Conservation (phyloP, 2,888 invertebrate species). For the Herminia tarsipennalis region DNA sequence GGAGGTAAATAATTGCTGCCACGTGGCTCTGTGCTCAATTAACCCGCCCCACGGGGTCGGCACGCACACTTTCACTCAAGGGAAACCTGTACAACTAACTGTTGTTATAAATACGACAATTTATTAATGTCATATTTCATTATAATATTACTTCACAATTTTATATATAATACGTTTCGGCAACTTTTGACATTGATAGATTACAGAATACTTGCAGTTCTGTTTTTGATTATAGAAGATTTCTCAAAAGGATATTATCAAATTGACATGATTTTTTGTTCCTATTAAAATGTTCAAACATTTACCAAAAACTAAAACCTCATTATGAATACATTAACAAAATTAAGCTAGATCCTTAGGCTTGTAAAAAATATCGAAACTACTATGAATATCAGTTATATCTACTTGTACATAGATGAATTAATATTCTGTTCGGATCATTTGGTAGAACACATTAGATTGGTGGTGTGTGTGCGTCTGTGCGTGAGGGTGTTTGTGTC, state of each 20-base stretch:
- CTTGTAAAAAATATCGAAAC: background rate
- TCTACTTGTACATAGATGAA: slow-evolving; percentile 50
- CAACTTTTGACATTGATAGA: slow-evolving; percentile 2
- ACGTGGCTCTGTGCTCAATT: slow-evolving; percentile 78
- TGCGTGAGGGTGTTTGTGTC: slow-evolving; percentile 67
- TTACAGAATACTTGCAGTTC: too few species aligned
- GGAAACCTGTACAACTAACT: slow-evolving; percentile 56
- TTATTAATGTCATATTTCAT: slow-evolving; percentile 29
- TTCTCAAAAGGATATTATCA: background rate
- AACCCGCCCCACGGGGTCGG: slow-evolving; percentile 65
- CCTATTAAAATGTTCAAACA: background rate
- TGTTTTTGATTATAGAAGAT: slow-evolving; percentile 7
- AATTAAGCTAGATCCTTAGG: background rate
- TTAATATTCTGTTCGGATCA: slow-evolving; percentile 76
- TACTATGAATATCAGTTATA: slow-evolving; percentile 22
- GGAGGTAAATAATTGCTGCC: slow-evolving; percentile 82
- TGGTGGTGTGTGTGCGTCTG: slow-evolving; percentile 65
- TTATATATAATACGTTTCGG: background rate
- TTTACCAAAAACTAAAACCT: background rate
- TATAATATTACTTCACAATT: slow-evolving; percentile 8
- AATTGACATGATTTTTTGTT: background rate
- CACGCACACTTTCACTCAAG: slow-evolving; percentile 65
- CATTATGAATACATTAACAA: background rate
- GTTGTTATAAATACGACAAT: slow-evolving; percentile 53
- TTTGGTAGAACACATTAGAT: slow-evolving; percentile 82